phyloP scores from a whole-genome alignment of 92 coral and sea anemone species.

The Meandrina meandrites region DNA sequence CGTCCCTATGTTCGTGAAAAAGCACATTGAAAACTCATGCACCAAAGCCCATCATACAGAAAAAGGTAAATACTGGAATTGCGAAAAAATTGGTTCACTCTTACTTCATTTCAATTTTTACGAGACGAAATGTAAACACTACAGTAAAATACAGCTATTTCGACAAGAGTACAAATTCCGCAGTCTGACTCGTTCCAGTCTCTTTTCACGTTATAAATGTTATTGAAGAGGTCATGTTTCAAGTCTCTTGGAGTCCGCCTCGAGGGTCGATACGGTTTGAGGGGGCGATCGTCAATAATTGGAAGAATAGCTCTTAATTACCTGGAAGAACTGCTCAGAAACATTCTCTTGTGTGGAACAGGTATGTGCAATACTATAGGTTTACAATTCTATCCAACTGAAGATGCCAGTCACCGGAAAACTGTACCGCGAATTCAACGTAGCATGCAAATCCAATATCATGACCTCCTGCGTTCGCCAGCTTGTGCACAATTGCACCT shows the following conservation, averaged over 20 bases:
- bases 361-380: background rate
- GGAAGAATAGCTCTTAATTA: background rate
- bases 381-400: background rate
- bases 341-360: background rate
- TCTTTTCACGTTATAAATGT: background rate
- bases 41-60: too few relatives aligned
- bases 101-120: too few relatives aligned
- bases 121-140: background rate
- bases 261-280: background rate
- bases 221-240: background rate
- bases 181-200: background rate
- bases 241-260: background rate
- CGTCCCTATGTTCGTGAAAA: too few relatives aligned
- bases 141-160: too few relatives aligned
- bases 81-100: too few relatives aligned
- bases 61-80: too few relatives aligned
- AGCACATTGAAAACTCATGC: too few relatives aligned
- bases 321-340: background rate
- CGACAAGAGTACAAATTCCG: too few relatives aligned
- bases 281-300: background rate
- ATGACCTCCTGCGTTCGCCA: background rate
- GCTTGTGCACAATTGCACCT: background rate
- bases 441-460: background rate
- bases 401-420: background rate
- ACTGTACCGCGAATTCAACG: background rate